phyloP scores from a whole-genome alignment of 2,113 vertebrate genomes.

The Cavia porcellus region DNA sequence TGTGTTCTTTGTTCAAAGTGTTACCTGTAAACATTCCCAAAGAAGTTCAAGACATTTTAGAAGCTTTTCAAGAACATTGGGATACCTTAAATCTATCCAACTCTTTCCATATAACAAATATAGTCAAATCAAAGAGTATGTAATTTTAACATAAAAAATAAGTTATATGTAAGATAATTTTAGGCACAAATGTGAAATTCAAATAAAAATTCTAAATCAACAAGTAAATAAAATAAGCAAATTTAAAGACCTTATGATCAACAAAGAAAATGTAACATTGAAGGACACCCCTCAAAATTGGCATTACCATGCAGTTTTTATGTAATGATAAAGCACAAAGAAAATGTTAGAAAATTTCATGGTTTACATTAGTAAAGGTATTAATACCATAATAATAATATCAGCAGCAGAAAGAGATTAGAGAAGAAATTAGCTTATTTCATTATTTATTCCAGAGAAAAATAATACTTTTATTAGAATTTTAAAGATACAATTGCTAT shows the following conservation, averaged over 20 bases:
- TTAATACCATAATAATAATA: background rate
- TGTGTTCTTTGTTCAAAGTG: background rate
- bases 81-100: background rate
- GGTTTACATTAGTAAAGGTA: background rate
- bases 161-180: background rate
- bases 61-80: background rate
- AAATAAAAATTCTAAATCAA: conserved; percentile 41
- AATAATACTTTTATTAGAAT: background rate
- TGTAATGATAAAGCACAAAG: background rate
- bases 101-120: background rate
- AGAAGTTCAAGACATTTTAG: background rate
- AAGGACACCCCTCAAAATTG: background rate
- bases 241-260: background rate
- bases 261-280: background rate
- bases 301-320: background rate
- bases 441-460: conserved; percentile 13
- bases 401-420: background rate
- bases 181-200: background rate
- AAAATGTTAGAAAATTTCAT: conserved; percentile 24
- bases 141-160: background rate
- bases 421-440: background rate
- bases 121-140: background rate
- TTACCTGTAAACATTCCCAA: background rate
- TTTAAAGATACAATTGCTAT: background rate
- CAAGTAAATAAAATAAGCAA: too few species aligned